Evolutionary conservation across 2,888 invertebrate species (phyloP).

Genomic region (Sarcophaga rosellei): DNA sequence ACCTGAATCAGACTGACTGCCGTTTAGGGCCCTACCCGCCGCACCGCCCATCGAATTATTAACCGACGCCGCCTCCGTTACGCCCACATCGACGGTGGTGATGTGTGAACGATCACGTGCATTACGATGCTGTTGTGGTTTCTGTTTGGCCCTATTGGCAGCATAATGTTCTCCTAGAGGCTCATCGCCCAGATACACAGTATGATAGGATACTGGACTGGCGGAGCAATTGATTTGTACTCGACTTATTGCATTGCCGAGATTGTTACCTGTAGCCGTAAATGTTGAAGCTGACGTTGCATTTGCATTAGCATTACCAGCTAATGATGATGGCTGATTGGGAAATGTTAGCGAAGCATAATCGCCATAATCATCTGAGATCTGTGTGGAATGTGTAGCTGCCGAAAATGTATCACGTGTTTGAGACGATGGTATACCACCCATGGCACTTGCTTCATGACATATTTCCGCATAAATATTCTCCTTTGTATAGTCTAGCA

Average conservation of each 20-base stretch:
- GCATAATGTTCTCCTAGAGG: conserved; percentile 75
- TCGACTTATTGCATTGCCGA: conserved; percentile 77
- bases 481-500: conserved; percentile 82
- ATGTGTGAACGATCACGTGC: conserved; percentile 71
- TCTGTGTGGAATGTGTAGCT: conserved; percentile 73
- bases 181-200: conserved; percentile 77
- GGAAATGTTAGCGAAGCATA: conserved; percentile 76
- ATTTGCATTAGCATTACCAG: too few species aligned
- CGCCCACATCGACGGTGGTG: conserved; percentile 75
- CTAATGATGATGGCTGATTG: too few species aligned
- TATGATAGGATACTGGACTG: conserved; percentile 78
- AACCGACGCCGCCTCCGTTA: too few species aligned
- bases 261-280: conserved; percentile 56
- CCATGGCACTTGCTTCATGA: conserved; percentile 73
- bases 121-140: conserved; percentile 36
- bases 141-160: conserved; percentile 35
- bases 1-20: conserved; percentile 64
- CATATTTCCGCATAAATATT: conserved; percentile 89
- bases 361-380: conserved; percentile 75
- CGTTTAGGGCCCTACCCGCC: conserved; percentile 47
- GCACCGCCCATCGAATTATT: too few species aligned
- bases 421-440: conserved; percentile 71
- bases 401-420: conserved; percentile 73
- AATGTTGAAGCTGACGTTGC: conserved; percentile 1
- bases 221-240: conserved; percentile 78